Base-by-base conservation (phyloP, 1,140 invertebrate species). In the Temnothorax curvispinosus region DNA sequence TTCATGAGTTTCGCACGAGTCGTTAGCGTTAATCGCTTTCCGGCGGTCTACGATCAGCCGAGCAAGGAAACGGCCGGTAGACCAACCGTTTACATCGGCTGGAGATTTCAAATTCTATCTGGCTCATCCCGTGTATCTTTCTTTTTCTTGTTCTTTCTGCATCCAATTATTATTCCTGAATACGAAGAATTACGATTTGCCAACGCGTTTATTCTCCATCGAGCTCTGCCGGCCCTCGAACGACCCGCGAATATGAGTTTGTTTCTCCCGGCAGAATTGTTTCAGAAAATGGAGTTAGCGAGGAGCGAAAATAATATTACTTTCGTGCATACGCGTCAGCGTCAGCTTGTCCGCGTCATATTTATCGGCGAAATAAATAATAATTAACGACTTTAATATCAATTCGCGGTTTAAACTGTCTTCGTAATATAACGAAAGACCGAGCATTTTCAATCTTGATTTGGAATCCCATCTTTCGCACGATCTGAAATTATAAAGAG, bases 11-110 rank as follows among this genome's bases (percentile, higher is more conserved):
- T 90, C 91, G 91, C 88, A 91, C 87, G 86, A 91, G 89, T 88
- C 92, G 94, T 94, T 94, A 94, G 91, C 92, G 94, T 94, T 94
- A 94, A 94, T 94, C 93, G 93, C 85, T 91, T 94, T 93, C 91
- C 93, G 91, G 89, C 89, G 67, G 75, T 89, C 58, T 62, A 56
- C 82, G 80, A 87, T 82, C 78, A 72, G 35, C 38, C 77, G 47
- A 56, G 27, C 47, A 81, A 72, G 54, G 54, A 82, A 82, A 82
- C 41, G 52, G 41, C 21, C 18, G 92, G 89, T 92, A 92, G 92
- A 93, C 93, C 92, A 89, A 93, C 90, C 93, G 92, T 92, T 93
- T 92, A 91, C 89, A 76, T 35, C 74, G 44, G 35, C 60, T 85
- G 54, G 74, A 88, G 92, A 93, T 93, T 94, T 93, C 92, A 92